A percentile compares a stretch with the other conserved stretches of the same genome.
phyloP scores from a whole-genome alignment of 2,113 vertebrate species.

The Pao palembangensis region DNA sequence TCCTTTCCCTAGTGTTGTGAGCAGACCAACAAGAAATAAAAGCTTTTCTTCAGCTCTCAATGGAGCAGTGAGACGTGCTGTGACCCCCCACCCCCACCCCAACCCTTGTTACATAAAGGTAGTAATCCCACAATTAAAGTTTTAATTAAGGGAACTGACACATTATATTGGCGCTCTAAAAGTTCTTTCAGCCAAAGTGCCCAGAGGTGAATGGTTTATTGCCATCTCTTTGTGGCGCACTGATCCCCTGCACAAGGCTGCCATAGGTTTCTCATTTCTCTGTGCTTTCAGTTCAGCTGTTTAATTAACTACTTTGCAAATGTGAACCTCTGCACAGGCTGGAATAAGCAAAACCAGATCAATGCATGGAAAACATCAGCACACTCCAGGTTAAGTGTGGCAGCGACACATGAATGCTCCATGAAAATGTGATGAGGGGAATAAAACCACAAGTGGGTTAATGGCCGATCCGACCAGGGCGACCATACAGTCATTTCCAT shows the following conservation, averaged over 20 bases:
- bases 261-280: slow-evolving; percentile 77
- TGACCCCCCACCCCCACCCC: slow-evolving; percentile 40
- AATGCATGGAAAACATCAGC: slow-evolving; percentile 32
- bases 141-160: slow-evolving; percentile 79
- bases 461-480: slow-evolving; percentile 24
- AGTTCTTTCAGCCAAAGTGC: slow-evolving; percentile 67
- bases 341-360: slow-evolving; percentile 43
- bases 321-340: slow-evolving; percentile 45
- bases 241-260: slow-evolving; percentile 68
- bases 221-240: slow-evolving; percentile 64
- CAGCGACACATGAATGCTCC: slow-evolving; percentile 9
- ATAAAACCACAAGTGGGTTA: slow-evolving; percentile 25
- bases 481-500: slow-evolving; percentile 7
- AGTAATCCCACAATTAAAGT: slow-evolving; percentile 75
- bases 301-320: slow-evolving; percentile 76
- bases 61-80: slow-evolving; percentile 35
- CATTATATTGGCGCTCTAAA: slow-evolving; percentile 69
- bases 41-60: slow-evolving; percentile 50
- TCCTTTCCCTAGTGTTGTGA: slow-evolving; percentile 43
- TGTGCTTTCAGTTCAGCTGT: slow-evolving; percentile 71
- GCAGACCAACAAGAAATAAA: slow-evolving; percentile 56
- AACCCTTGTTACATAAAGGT: slow-evolving; percentile 65
- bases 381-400: slow-evolving; percentile 34
- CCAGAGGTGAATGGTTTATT: slow-evolving; percentile 72
- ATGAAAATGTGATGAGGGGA: neutral